Evolutionary conservation across 2,113 vertebrate species (phyloP).

Genomic region (crab-eating macaque (Macaca fascicularis)): DNA sequence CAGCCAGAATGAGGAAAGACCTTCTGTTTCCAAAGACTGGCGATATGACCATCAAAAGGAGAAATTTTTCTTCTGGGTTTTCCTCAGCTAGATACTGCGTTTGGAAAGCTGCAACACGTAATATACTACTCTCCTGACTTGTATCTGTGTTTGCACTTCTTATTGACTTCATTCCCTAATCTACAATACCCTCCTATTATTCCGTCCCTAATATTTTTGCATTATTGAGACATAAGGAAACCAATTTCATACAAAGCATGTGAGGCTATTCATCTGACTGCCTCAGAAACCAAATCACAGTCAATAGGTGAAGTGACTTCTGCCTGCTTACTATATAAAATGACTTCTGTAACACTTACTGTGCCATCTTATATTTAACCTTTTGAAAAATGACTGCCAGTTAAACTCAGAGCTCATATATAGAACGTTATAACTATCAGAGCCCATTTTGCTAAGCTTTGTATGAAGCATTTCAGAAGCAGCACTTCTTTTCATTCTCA

Average conservation of each 20-base stretch:
- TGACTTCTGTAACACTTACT: background rate
- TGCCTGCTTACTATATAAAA: background rate
- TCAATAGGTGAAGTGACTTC: slow-evolving; percentile 11
- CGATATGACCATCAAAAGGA: background rate
- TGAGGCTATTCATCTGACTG: background rate
- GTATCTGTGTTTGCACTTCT: background rate
- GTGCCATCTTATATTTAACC: background rate
- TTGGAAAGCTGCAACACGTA: background rate
- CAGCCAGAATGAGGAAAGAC: background rate
- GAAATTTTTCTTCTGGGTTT: background rate
- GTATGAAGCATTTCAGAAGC: background rate
- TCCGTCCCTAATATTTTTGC: background rate
- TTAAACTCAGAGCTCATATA: slow-evolving; percentile 43
- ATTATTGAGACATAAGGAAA: background rate
- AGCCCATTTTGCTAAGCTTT: background rate
- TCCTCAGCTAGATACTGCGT: background rate
- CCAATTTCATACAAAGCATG: background rate
- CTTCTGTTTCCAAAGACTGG: background rate
- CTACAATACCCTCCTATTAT: background rate
- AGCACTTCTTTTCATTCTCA: slow-evolving; percentile 52
- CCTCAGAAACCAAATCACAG: background rate
- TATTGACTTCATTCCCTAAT: background rate
- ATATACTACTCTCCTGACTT: background rate
- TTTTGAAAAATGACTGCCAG: slow-evolving; percentile 23
- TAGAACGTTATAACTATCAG: background rate